phyloP scores from a whole-genome alignment of 2,113 vertebrate genomes.

The Marmota flaviventris region DNA sequence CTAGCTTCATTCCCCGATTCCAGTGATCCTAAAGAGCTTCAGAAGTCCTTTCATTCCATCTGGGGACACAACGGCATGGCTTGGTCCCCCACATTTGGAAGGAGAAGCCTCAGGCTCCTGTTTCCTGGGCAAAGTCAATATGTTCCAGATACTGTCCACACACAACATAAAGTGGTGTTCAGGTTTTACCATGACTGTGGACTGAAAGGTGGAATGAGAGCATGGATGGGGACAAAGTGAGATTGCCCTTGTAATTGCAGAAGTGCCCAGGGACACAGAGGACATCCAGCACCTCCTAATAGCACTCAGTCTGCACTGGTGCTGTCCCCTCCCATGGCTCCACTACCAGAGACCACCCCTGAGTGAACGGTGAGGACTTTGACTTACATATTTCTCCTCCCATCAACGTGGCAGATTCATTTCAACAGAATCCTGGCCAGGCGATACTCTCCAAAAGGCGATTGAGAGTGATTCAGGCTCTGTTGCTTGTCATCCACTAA shows the following conservation, averaged over 20 bases:
- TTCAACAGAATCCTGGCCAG: conserved; percentile 49
- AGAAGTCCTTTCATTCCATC: neutral
- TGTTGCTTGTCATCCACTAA: conserved; percentile 16
- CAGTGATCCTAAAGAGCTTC: neutral
- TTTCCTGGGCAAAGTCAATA: neutral
- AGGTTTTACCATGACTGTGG: neutral
- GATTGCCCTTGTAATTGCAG: neutral
- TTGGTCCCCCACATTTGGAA: neutral
- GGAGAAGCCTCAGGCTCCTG: neutral
- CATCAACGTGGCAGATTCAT: neutral
- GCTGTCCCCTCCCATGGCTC: neutral
- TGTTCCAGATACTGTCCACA: neutral
- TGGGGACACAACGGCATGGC: too few relatives aligned
- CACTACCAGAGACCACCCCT: neutral
- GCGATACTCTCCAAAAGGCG: conserved; percentile 3
- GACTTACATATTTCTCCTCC: neutral
- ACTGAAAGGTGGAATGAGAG: neutral
- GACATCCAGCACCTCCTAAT: neutral
- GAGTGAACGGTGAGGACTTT: neutral
- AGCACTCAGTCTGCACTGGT: neutral
- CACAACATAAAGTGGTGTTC: neutral
- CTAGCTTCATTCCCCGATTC: neutral
- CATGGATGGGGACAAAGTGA: neutral
- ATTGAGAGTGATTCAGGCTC: conserved; percentile 54
- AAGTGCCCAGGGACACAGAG: neutral